Evolutionary conservation across 2,113 vertebrate species (phyloP).

Genomic region (Nothoprocta pentlandii): DNA sequence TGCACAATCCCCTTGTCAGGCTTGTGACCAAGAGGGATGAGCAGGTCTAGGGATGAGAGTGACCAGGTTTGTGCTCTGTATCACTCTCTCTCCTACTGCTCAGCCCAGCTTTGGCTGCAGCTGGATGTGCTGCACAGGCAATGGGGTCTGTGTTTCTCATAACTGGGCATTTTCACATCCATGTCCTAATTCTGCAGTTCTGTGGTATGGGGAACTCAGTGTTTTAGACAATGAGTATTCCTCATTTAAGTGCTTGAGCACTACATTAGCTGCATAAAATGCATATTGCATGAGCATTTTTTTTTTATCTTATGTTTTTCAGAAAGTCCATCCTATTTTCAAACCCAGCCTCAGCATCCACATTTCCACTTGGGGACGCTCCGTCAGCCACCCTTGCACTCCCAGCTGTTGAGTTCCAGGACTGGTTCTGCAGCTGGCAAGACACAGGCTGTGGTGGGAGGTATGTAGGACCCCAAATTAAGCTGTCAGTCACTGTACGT

Average conservation of each 20-base stretch:
- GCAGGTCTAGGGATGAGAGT: not conserved
- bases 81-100: not conserved
- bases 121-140: not conserved
- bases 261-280: not conserved
- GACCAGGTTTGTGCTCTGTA: not conserved
- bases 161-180: not conserved
- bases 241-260: not conserved
- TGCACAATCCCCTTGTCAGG: not conserved
- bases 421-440: not conserved
- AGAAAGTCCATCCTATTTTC: not conserved
- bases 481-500: not conserved
- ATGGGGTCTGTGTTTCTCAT: not conserved
- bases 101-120: not conserved
- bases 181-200: not conserved
- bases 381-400: rapidly evolving
- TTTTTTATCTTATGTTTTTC: not conserved
- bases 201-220: not conserved
- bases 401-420: not conserved
- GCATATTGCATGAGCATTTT: not conserved
- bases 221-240: not conserved
- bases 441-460: not conserved
- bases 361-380: not conserved
- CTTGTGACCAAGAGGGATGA: not conserved
- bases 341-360: not conserved
- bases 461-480: not conserved